A percentile compares a stretch with the other conserved stretches of the same genome.
These are phyloP conservation scores for Hydroisotoma schaefferi DNA, from an alignment of 2,888 invertebrate species.

Conservation along the genomic window DNA sequence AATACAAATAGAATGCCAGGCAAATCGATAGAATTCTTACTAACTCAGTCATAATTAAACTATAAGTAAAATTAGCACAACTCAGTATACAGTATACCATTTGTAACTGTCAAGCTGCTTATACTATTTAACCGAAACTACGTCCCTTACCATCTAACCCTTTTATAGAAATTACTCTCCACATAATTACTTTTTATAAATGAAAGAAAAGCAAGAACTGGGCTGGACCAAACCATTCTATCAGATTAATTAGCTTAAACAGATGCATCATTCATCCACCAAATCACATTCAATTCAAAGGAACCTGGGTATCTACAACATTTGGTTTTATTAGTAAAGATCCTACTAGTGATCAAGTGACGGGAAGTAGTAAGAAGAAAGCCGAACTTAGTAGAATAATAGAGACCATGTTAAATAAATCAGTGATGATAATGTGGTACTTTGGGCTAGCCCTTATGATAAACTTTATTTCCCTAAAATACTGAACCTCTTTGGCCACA, in stretches of 20 bases:
- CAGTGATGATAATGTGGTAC: not conserved
- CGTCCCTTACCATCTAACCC: too few species aligned
- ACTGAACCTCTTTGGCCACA: too few species aligned
- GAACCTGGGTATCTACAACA: too few species aligned
- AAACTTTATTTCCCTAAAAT: constrained; percentile 1
- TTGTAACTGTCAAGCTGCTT: too few species aligned
- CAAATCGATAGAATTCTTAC: too few species aligned
- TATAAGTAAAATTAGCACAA: too few species aligned
- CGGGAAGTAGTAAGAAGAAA: not conserved
- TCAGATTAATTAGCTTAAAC: constrained; percentile 4
- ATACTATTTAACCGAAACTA: too few species aligned
- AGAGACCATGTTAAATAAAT: constrained; percentile 3
- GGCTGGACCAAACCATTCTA: constrained; percentile 1
- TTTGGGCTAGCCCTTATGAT: not conserved
- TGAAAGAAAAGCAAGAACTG: constrained; percentile 1
- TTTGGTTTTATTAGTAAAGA: too few species aligned
- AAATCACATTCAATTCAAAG: not conserved
- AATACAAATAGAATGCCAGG: too few species aligned
- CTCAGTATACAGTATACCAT: too few species aligned
- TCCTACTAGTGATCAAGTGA: not conserved
- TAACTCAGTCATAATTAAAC: too few species aligned
- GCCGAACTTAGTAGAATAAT: constrained; percentile 1
- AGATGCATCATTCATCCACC: constrained; percentile 3
- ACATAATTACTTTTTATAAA: not conserved
- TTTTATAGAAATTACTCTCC: not conserved